Evolutionary conservation across 1,140 invertebrate genomes (phyloP), one percentile per base, ranked within the genome.

Genomic region (Cydia splendana): DNA sequence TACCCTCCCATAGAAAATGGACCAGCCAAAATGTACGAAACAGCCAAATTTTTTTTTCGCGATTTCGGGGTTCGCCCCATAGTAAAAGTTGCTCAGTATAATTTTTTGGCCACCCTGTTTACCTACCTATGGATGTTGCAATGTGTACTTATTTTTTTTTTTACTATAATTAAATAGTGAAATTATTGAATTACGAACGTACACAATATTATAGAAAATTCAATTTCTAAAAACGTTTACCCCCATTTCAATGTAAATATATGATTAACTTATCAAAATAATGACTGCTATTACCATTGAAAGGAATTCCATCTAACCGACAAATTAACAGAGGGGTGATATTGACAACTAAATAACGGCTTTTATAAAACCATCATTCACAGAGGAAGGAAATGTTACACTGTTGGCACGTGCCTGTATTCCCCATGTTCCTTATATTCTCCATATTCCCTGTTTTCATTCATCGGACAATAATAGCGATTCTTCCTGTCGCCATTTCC

Each of bases 391-490:
- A 87, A 87, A 83, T 80, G 75, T 65, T 79, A 84, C 75, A 80
- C 65, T 86, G 85, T 86, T 80, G 69, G 75, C 75, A 45, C 67
- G 30, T 71, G 30, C 28, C 13, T 6, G 28, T 28, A 65, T 65
- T 28, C 65, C 65, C 65, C 65, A 65, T 51, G n/a, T 53, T 51
- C 48, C 45, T 48, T 53, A 53, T 53, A 53, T 62, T 62, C 57
- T 62, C 57, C 57, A 62, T 62, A 62, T 62, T 62, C 57, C 9
- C 57, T 24, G n/a, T 20, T 24, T 62, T 62, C 53, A 88, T 87
- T 89, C 81, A 80, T 74, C 42, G 75, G 85, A 81, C 89, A 89
- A 92, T 93, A 91, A 91, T 90, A 92, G 91, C 85, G 84, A 88
- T 79, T 83, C 85, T 89, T 91, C 86, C 88, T 86, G 85, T 85